Evolutionary conservation across 1,140 invertebrate genomes (phyloP).

Genomic region (Cydia splendana): DNA sequence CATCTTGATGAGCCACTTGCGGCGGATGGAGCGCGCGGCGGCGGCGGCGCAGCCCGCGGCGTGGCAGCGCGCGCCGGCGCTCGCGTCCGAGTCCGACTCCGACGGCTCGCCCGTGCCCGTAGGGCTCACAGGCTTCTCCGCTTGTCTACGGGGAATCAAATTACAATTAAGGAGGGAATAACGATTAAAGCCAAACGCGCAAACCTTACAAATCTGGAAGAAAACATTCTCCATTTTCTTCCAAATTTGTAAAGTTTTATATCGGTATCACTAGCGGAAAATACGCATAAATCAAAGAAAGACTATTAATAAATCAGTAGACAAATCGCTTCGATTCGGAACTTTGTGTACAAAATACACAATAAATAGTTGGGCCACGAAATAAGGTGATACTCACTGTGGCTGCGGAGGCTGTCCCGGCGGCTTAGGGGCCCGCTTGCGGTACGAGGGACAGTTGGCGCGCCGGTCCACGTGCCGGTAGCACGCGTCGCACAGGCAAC

Average conservation of each 20-base stretch:
- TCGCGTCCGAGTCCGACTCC: constrained; percentile 46
- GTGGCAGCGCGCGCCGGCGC: constrained; percentile 76
- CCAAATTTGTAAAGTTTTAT: too few relatives aligned
- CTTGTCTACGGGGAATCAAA: constrained; percentile 33
- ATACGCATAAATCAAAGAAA: too few relatives aligned
- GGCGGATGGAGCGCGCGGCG: constrained; percentile 85
- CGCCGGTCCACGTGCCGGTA: constrained; percentile 90
- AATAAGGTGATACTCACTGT: not conserved
- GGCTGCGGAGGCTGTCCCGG: constrained; percentile 38
- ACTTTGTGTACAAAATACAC: not conserved
- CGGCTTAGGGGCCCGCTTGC: constrained; percentile 72
- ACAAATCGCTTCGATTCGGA: too few relatives aligned
- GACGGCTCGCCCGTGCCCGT: too few relatives aligned
- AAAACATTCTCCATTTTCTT: too few relatives aligned
- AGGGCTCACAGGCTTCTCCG: constrained; percentile 50
- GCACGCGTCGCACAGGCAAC: constrained; percentile 91
- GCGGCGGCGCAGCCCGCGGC: constrained; percentile 82
- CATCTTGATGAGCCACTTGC: constrained; percentile 89
- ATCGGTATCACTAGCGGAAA: too few relatives aligned
- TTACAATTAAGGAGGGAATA: not conserved
- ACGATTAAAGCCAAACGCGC: too few relatives aligned
- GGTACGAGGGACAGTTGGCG: constrained; percentile 83
- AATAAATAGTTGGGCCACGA: constrained; percentile 25
- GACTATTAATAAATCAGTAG: too few relatives aligned
- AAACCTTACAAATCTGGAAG: too few relatives aligned